Percentiles rank a stretch among this genome's conserved stretches.
Conservation (phyloP, 2,888 invertebrate genomes). For the Nephrotoma flavescens region DNA sequence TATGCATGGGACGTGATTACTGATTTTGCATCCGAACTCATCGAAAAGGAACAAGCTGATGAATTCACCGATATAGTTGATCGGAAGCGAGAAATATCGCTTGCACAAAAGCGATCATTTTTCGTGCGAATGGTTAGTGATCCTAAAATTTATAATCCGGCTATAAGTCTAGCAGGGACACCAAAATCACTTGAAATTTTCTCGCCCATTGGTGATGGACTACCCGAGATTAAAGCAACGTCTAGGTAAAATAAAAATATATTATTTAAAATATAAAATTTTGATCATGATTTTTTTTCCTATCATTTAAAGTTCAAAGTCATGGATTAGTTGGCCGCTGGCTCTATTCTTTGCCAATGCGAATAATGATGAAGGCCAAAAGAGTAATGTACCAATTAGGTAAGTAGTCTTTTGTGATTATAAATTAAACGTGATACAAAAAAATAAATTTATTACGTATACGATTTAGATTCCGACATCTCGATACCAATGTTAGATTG, state of each 20-base stretch:
- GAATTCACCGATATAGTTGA: conserved; percentile 59
- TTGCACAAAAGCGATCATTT: conserved; percentile 87
- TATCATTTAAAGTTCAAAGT: conserved; percentile 36
- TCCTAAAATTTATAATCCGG: conserved; percentile 90
- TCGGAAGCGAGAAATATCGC: conserved; percentile 58
- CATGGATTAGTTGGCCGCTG: conserved; percentile 88
- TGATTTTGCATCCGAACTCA: conserved; percentile 63
- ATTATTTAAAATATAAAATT: not conserved
- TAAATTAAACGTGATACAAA: not conserved
- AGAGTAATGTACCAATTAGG: conserved; percentile 66
- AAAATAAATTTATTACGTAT: not conserved
- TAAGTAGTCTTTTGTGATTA: conserved; percentile 24
- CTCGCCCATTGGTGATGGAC: conserved; percentile 24
- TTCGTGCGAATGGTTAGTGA: conserved; percentile 97
- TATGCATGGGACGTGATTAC: conserved; percentile 73
- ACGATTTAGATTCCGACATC: conserved; percentile 57
- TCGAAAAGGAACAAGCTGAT: conserved; percentile 53
- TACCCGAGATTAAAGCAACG: conserved; percentile 29
- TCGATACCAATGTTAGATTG: conserved; percentile 71
- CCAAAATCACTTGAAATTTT: conserved; percentile 32
- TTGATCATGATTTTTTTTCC: not conserved
- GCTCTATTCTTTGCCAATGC: conserved; percentile 76
- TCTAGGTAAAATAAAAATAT: conserved; percentile 15
- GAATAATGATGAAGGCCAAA: conserved; percentile 42
- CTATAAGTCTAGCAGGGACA: conserved; percentile 63